Percentiles rank a stretch among this genome's conserved stretches.
phyloP scores from a whole-genome alignment of 1,140 invertebrate species.

The Vanessa tameamea region DNA sequence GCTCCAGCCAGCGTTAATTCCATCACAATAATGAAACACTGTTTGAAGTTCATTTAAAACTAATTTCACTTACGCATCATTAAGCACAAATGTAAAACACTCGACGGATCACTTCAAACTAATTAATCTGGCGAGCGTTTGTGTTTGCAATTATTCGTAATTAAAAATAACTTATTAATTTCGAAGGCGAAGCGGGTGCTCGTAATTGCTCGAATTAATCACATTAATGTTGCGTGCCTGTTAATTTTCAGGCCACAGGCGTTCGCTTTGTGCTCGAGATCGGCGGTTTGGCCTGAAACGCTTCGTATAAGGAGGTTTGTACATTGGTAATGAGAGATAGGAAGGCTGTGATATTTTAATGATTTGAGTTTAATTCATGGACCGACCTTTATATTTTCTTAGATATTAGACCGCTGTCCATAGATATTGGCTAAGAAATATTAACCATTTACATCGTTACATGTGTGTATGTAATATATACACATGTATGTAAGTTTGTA shows the following conservation, averaged over 20 bases:
- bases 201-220: conserved; percentile 74
- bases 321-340: conserved; percentile 2
- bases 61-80: conserved; percentile 49
- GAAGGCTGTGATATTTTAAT: neutral
- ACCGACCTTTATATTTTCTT: too few relatives aligned
- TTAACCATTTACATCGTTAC: too few relatives aligned
- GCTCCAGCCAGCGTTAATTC: neutral
- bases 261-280: conserved; percentile 54
- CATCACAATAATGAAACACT: conserved; percentile 9
- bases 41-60: conserved; percentile 29
- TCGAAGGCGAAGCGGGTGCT: conserved; percentile 43
- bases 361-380: too few relatives aligned
- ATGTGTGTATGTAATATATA: too few relatives aligned
- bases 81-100: conserved; percentile 41
- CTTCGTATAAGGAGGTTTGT: conserved; percentile 21
- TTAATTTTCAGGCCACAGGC: conserved; percentile 74
- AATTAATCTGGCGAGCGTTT: conserved; percentile 58
- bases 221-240: conserved; percentile 69
- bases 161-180: conserved; percentile 79
- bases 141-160: conserved; percentile 68
- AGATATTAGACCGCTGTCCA: too few relatives aligned
- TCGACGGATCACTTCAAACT: conserved; percentile 52
- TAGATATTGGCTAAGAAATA: too few relatives aligned
- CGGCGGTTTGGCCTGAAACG: conserved; percentile 39
- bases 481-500: too few relatives aligned